Evolutionary conservation across 2,888 invertebrate genomes (phyloP).

Genomic region (Xanthia icteritia): DNA sequence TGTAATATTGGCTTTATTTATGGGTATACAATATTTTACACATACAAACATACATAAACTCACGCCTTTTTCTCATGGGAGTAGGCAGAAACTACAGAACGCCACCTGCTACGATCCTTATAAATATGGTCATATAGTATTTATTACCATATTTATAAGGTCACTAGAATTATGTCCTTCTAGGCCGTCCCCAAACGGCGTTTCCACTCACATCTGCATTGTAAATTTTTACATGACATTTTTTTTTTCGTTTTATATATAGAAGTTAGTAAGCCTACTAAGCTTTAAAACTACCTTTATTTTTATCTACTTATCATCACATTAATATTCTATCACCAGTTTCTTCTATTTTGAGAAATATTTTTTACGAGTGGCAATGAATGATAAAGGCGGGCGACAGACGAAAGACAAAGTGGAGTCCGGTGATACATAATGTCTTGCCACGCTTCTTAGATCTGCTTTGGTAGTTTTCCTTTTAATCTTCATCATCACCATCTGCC

Average conservation of each 20-base stretch:
- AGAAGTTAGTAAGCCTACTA: not conserved
- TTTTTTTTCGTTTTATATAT: too few relatives aligned
- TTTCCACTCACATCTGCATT: not conserved
- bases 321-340: slow-evolving; percentile 1
- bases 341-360: slow-evolving; percentile 1
- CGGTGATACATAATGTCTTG: not conserved
- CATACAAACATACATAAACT: not conserved
- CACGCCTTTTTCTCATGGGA: not conserved
- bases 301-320: not conserved
- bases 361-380: not conserved
- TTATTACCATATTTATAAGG: too few relatives aligned
- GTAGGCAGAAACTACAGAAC: not conserved
- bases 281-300: not conserved
- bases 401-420: slow-evolving; percentile 2
- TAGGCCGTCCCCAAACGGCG: not conserved
- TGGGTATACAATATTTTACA: not conserved
- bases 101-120: too few relatives aligned
- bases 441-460: not conserved
- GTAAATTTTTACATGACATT: not conserved
- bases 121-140: too few relatives aligned
- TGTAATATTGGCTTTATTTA: not conserved
- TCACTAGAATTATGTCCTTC: not conserved
- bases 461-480: not conserved
- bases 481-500: not conserved
- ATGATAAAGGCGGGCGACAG: not conserved